phyloP scores from a whole-genome alignment of 1,140 invertebrate species.

The Orius laevigatus region DNA sequence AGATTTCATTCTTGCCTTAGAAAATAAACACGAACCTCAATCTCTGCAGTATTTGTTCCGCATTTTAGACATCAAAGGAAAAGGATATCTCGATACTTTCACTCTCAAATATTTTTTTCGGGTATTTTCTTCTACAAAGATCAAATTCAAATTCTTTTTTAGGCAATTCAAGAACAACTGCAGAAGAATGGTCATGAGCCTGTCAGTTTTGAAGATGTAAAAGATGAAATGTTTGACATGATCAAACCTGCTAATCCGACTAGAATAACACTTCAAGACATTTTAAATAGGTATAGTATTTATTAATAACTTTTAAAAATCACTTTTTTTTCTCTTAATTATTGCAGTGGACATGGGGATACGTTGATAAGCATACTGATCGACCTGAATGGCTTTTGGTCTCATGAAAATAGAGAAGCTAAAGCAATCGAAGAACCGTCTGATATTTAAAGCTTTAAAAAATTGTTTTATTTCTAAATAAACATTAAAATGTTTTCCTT shows the following conservation, averaged over 20 bases:
- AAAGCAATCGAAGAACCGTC: too few relatives aligned
- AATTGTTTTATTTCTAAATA: too few relatives aligned
- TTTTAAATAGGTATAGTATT: neutral
- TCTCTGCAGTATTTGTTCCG: conserved; percentile 81
- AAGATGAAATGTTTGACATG: conserved; percentile 76
- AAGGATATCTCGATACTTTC: conserved; percentile 78
- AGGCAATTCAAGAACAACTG: conserved; percentile 84
- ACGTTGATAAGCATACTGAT: conserved; percentile 87
- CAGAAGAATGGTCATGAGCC: conserved; percentile 63
- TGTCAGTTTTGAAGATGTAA: conserved; percentile 83
- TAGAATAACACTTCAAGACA: neutral
- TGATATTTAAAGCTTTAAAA: too few relatives aligned
- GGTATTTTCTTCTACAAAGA: conserved; percentile 27
- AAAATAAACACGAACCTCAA: conserved; percentile 81
- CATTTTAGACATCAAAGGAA: conserved; percentile 76
- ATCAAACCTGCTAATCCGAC: conserved; percentile 1
- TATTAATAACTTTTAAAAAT: too few relatives aligned
- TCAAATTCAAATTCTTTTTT: conserved; percentile 45
- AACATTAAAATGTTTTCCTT: too few relatives aligned
- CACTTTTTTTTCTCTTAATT: too few relatives aligned
- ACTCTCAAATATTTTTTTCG: conserved; percentile 86
- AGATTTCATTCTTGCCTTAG: conserved; percentile 83
- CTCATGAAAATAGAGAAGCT: conserved; percentile 83
- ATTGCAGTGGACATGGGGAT: conserved; percentile 74
- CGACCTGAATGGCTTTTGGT: conserved; percentile 92